These are phyloP conservation scores for Villa cingulata DNA, from an alignment of 2,888 invertebrate species.

Conservation along the genomic window DNA sequence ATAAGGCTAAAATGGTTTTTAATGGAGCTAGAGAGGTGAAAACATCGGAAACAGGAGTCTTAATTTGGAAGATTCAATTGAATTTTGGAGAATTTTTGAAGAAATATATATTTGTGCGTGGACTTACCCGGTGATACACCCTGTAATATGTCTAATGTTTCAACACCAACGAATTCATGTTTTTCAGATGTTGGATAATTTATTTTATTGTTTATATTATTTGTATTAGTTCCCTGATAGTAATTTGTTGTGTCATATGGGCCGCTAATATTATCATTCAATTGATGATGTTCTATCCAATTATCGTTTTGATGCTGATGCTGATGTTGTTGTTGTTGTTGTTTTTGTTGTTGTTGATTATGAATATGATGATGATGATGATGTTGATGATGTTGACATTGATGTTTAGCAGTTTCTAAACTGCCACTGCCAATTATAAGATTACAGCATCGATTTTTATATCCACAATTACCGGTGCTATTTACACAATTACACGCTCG, in stretches of 20 bases:
- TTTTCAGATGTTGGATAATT: constrained; percentile 14
- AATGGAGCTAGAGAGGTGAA: no score
- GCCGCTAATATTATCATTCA: constrained; percentile 13
- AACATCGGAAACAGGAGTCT: no score
- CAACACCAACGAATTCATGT: constrained; percentile 31
- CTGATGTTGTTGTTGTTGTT: no score
- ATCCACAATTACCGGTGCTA: constrained; percentile 22
- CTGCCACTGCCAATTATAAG: constrained; percentile 21
- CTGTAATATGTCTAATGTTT: constrained; percentile 33
- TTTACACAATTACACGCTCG: constrained; percentile 4
- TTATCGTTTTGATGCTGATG: background rate
- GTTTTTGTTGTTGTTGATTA: no score
- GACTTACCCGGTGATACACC: constrained; percentile 33
- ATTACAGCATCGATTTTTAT: constrained; percentile 28
- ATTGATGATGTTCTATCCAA: constrained; percentile 7
- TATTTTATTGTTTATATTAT: constrained; percentile 14
- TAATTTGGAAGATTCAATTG: no score
- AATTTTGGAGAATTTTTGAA: no score
- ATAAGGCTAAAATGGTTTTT: no score
- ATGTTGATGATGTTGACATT: no score
- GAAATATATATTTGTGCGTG: background rate
- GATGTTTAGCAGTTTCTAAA: background rate
- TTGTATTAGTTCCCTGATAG: constrained; percentile 14
- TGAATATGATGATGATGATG: no score
- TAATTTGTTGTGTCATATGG: constrained; percentile 13